Evolutionary conservation across 1,140 invertebrate genomes (phyloP).

Genomic region (Teleopsis dalmanni): DNA sequence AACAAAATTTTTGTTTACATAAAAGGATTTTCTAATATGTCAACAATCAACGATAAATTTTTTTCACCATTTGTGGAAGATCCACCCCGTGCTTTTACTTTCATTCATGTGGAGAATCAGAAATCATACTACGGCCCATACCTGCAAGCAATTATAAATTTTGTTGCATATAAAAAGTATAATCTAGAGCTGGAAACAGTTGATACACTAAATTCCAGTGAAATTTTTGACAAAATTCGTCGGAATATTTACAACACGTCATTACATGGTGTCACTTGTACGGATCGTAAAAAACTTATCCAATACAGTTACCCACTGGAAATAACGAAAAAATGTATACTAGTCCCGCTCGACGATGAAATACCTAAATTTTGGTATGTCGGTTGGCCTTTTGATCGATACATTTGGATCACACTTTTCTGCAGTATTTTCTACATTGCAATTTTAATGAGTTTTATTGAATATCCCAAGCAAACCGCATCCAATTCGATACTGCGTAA

Average conservation of each 20-base stretch:
- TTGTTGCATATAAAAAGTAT: conserved; percentile 16
- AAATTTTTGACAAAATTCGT: no score
- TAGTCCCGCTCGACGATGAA: conserved; percentile 35
- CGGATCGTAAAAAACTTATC: not conserved
- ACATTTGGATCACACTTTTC: conserved; percentile 24
- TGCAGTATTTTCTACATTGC: conserved; percentile 27
- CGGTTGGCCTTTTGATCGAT: conserved; percentile 31
- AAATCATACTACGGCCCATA: conserved; percentile 21
- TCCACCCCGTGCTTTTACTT: conserved; percentile 25
- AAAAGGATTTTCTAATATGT: no score
- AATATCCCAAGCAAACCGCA: no score
- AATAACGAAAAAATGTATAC: conserved; percentile 26
- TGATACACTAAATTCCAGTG: no score
- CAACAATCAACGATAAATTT: no score
- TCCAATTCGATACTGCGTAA: conserved; percentile 21
- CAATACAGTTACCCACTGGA: conserved; percentile 29
- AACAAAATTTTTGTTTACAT: no score
- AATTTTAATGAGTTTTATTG: conserved; percentile 25
- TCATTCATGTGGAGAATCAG: not conserved
- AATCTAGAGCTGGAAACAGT: no score
- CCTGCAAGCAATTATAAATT: conserved; percentile 18
- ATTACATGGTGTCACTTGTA: not conserved
- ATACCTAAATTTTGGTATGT: conserved; percentile 36
- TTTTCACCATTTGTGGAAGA: conserved; percentile 29
- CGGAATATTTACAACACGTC: conserved; percentile 1